A percentile compares a stretch with the other conserved stretches of the same genome.
These are phyloP conservation scores for Cyclophora punctaria DNA, from an alignment of 2,888 invertebrate species.

Conservation along the genomic window DNA sequence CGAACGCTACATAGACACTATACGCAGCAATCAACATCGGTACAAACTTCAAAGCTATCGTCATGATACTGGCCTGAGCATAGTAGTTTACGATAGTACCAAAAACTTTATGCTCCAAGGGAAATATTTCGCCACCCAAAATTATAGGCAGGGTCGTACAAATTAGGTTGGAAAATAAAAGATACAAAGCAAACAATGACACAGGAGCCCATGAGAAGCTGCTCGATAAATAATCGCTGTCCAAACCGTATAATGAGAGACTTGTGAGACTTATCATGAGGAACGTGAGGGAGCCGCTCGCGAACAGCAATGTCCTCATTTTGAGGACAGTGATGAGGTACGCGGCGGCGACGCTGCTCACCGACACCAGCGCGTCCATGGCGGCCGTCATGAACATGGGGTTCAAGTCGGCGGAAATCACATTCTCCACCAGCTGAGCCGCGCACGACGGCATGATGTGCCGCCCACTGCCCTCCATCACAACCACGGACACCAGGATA, in stretches of 20 bases:
- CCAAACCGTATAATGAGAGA: conserved; percentile 30
- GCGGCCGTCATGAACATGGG: conserved; percentile 39
- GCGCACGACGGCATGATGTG: conserved; percentile 49
- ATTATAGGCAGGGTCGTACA: conserved; percentile 47
- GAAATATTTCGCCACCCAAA: conserved; percentile 51
- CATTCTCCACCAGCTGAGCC: conserved; percentile 37
- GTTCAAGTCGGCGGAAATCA: conserved; percentile 31
- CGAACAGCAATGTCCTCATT: conserved; percentile 40
- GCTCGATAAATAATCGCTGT: conserved; percentile 23
- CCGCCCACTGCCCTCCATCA: conserved; percentile 43
- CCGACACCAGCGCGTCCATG: conserved; percentile 40
- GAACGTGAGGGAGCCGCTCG: conserved; percentile 36
- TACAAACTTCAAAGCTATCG: neutral
- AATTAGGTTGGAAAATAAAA: conserved; percentile 45
- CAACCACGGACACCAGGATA: conserved; percentile 25
- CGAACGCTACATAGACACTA: neutral
- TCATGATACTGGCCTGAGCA: conserved; percentile 22
- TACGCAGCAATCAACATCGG: neutral
- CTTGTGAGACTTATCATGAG: neutral
- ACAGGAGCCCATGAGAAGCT: conserved; percentile 32
- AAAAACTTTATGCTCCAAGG: conserved; percentile 41
- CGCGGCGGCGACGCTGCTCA: conserved; percentile 36
- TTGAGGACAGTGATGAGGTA: conserved; percentile 39
- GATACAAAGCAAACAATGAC: conserved; percentile 35
- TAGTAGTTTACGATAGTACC: conserved; percentile 34